A percentile compares a stretch with the other conserved stretches of the same genome.
phyloP scores from a whole-genome alignment of 2,888 invertebrate species.

The Scotopteryx bipunctaria region DNA sequence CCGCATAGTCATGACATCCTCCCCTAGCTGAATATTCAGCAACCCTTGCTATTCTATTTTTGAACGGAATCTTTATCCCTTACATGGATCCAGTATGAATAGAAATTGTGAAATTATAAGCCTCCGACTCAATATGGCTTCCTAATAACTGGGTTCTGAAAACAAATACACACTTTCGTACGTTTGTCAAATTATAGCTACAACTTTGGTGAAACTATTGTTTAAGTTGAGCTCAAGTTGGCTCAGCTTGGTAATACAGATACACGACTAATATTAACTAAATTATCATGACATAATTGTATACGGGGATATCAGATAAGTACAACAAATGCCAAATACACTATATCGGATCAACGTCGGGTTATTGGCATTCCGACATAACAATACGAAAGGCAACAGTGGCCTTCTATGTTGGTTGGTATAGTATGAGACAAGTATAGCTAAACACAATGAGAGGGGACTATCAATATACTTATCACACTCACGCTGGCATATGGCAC shows the following conservation, averaged over 20 bases:
- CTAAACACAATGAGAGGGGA: background rate
- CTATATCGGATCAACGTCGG: background rate
- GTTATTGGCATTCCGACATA: slow-evolving; percentile 25
- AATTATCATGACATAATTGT: background rate
- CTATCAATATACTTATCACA: no score
- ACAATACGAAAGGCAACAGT: slow-evolving; percentile 13
- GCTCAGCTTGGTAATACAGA: no score
- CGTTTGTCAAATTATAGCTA: slow-evolving; percentile 5
- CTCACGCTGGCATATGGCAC: no score
- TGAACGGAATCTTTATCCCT: slow-evolving; percentile 23
- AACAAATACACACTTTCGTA: slow-evolving; percentile 17
- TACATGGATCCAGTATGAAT: slow-evolving; percentile 21
- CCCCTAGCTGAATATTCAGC: slow-evolving; percentile 18
- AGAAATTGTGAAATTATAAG: slow-evolving; percentile 22
- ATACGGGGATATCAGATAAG: no score
- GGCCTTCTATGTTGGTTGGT: slow-evolving; percentile 3
- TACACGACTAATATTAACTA: background rate
- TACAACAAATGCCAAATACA: slow-evolving; percentile 19
- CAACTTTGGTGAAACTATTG: background rate
- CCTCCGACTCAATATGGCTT: slow-evolving; percentile 19
- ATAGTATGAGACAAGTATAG: background rate
- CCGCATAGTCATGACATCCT: slow-evolving; percentile 11
- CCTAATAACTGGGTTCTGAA: slow-evolving; percentile 17
- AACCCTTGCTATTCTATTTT: slow-evolving; percentile 16
- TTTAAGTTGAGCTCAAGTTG: background rate